These are phyloP conservation scores for Slavum lentiscoides DNA, from an alignment of 2,888 invertebrate species.

Conservation along the genomic window DNA sequence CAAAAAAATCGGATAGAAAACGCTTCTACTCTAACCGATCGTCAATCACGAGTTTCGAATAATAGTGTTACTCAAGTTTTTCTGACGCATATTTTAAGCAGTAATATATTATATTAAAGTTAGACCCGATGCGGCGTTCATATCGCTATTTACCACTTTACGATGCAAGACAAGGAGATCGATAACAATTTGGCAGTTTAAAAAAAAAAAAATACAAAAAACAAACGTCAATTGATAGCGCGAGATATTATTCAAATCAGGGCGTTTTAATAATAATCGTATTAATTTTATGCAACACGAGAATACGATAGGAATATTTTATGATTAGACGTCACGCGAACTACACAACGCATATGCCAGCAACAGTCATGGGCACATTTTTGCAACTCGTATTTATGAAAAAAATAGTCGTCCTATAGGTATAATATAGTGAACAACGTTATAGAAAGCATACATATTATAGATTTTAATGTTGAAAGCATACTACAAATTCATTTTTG, in stretches of 20 bases:
- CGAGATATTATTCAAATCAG: not conserved
- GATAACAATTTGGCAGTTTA: not conserved
- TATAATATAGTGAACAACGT: too few relatives aligned
- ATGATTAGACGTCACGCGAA: conserved; percentile 11
- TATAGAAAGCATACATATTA: too few relatives aligned
- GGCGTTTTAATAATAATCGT: not conserved
- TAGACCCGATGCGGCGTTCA: not conserved
- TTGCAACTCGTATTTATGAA: too few relatives aligned
- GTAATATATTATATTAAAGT: not conserved
- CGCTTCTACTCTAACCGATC: not conserved
- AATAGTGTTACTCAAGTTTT: too few relatives aligned
- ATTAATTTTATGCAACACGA: conserved; percentile 6
- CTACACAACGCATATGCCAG: not conserved
- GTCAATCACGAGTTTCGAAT: not conserved
- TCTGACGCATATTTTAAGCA: too few relatives aligned
- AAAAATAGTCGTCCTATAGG: too few relatives aligned
- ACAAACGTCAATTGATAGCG: not conserved
- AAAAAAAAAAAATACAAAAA: not conserved
- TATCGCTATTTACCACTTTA: not conserved
- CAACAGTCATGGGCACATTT: too few relatives aligned
- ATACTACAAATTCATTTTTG: too few relatives aligned
- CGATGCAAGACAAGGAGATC: not conserved
- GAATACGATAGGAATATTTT: conserved; percentile 5
- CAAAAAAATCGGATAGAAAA: not conserved
- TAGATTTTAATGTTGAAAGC: too few relatives aligned